phyloP scores from a whole-genome alignment of 2,113 vertebrate species.

The Symphodus melops region DNA sequence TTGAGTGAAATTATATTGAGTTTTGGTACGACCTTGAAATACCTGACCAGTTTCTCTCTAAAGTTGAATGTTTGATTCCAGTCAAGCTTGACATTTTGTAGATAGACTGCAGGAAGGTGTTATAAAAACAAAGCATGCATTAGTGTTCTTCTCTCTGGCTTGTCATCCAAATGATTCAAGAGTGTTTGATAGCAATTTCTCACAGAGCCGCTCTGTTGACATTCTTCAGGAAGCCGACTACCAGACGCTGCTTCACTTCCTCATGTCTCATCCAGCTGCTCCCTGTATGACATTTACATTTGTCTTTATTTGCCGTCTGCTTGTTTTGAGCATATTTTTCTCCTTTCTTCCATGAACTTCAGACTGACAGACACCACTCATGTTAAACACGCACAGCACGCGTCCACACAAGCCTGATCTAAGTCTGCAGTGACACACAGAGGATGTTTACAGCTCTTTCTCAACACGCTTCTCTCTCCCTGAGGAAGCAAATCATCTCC shows the following conservation, averaged over 20 bases:
- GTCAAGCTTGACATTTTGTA: conserved; percentile 34
- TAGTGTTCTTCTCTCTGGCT: conserved; percentile 6
- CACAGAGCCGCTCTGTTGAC: conserved; percentile 6
- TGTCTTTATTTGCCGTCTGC: conserved; percentile 23
- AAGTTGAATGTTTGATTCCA: conserved; percentile 11
- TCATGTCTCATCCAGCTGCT: not conserved
- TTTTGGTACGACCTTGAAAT: conserved; percentile 7
- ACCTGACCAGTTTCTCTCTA: not conserved
- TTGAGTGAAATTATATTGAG: not conserved
- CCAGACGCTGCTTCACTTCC: not conserved
- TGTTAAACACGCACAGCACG: conserved; percentile 7
- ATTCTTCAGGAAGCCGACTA: conserved; percentile 26
- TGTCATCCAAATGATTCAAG: conserved; percentile 28
- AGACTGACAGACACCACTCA: conserved; percentile 15
- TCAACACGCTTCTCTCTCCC: conserved; percentile 20
- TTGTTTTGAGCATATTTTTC: conserved; percentile 6
- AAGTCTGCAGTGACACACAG: conserved; percentile 27
- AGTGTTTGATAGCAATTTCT: conserved; percentile 30
- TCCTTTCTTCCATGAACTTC: conserved; percentile 17
- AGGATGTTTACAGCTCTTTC: conserved; percentile 29
- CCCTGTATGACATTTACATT: conserved; percentile 26
- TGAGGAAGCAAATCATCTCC: conserved; percentile 43
- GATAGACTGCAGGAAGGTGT: not conserved
- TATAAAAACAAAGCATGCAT: conserved; percentile 25
- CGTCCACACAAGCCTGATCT: conserved; percentile 1